A percentile compares a stretch with the other conserved stretches of the same genome.
phyloP scores from a whole-genome alignment of 2,797 vertebrate species.

The Lates japonicus region DNA sequence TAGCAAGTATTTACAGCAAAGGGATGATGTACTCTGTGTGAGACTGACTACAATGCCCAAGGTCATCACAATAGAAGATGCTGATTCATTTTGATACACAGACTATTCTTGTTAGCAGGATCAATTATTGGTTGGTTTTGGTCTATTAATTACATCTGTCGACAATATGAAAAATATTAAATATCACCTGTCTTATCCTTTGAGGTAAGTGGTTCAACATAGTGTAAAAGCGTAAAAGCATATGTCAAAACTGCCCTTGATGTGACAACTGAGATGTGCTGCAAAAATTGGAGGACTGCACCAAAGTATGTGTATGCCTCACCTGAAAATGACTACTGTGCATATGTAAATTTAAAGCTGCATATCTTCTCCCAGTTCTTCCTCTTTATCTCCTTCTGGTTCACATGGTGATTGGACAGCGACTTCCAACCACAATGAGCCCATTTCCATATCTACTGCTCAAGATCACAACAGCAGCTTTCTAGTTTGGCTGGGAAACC shows the following conservation, averaged over 20 bases:
- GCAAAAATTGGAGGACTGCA: slow-evolving; percentile 13
- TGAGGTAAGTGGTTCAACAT: neutral
- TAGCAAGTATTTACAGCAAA: neutral
- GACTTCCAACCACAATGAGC: neutral
- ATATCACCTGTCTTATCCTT: neutral
- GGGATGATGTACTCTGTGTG: neutral
- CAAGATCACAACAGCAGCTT: slow-evolving; percentile 19
- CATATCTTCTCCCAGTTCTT: neutral
- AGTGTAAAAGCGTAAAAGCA: neutral
- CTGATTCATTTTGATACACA: neutral
- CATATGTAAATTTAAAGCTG: slow-evolving; percentile 16
- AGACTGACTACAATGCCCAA: neutral
- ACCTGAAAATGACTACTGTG: slow-evolving; percentile 1
- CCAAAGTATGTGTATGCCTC: neutral
- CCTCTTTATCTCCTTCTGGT: slow-evolving; percentile 14
- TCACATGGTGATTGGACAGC: neutral
- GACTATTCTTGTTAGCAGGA: neutral
- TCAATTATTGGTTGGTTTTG: neutral
- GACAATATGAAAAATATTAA: neutral
- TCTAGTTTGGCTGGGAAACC: slow-evolving; percentile 16
- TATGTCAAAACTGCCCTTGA: slow-evolving; percentile 7
- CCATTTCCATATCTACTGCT: slow-evolving; percentile 19
- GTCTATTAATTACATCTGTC: neutral
- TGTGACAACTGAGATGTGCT: slow-evolving; percentile 3
- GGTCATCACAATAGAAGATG: no score